Percentiles rank a stretch among this genome's conserved stretches.
phyloP scores from a whole-genome alignment of 2,797 vertebrate species.

The Poecilia wingei region DNA sequence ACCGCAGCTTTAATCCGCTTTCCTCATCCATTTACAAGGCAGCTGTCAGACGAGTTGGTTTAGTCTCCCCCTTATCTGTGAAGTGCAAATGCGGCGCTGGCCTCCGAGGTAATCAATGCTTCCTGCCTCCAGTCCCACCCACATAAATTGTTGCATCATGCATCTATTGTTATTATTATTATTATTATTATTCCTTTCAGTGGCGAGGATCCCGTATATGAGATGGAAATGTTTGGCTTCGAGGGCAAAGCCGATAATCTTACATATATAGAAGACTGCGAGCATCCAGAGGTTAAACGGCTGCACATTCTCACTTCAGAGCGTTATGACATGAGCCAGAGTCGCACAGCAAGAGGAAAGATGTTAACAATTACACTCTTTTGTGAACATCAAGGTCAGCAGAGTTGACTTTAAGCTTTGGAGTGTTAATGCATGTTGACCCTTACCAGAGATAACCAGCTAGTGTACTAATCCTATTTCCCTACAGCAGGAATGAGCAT shows the following conservation, averaged over 20 bases:
- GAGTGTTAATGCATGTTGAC: constrained; percentile 30
- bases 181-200: constrained; percentile 35
- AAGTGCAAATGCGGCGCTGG: constrained; percentile 38
- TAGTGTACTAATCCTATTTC: constrained; percentile 53
- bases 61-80: constrained; percentile 37
- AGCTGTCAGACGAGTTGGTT: constrained; percentile 33
- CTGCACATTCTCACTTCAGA: constrained; percentile 21
- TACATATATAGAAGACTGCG: background rate
- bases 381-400: constrained; percentile 32
- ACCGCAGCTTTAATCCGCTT: constrained; percentile 9
- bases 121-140: constrained; percentile 44
- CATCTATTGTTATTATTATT: constrained; percentile 6
- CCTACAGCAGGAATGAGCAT: constrained; percentile 42
- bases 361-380: constrained; percentile 20
- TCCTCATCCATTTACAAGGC: constrained; percentile 28
- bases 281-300: constrained; percentile 45
- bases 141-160: constrained; percentile 53
- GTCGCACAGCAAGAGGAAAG: constrained; percentile 32
- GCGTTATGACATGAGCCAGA: constrained; percentile 19
- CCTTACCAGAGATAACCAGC: constrained; percentile 41
- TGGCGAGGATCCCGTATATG: constrained; percentile 26
- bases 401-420: constrained; percentile 23
- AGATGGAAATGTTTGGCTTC: background rate
- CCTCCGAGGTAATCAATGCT: constrained; percentile 53
- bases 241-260: constrained; percentile 29